Evolutionary conservation across 2,888 invertebrate genomes (phyloP), one percentile per base, ranked within the genome.

Genomic region (Diaperis boleti): DNA sequence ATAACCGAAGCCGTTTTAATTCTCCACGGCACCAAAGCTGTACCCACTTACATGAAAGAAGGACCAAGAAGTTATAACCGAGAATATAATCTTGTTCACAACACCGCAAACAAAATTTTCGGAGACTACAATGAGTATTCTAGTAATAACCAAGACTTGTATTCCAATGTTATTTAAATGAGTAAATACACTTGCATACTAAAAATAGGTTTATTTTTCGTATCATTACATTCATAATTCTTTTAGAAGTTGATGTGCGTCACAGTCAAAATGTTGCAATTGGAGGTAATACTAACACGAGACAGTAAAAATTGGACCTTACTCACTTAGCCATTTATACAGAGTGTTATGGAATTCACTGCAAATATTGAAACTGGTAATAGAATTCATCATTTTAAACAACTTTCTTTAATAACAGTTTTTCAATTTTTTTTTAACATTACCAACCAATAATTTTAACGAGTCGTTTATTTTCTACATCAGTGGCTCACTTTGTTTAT

Each of bases 21-120:
- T 29, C 77, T 94, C n/a, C 91, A 92, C 72, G 94, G 94, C 1
- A 92, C 92, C 0, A 82, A 79, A 61, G 81, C 85, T 50, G 83
- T 83, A 69, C 92, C 93, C 0, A 74, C 76, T 1, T 88, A 92
- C 72, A 87, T 90, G 83, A 81, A 75, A 68, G 77, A 83, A 47
- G 87, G 87, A 1, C 82, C 83, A 0, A 82, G 85, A 72, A 70
- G 81, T 64, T 88, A 88, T 75, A 83, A 85, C 63, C 76, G 83
- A 37, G 79, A 84, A 52, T 85, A 86, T 72, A 85, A 83, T 66
- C 77, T 78, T 54, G 74, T 80, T 15, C 76, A 79, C 37, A 80
- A 79, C 35, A 55, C 33, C 4, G 54, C 42, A 11, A 64, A 54
- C 14, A 42, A 42, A 14, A 22, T 55, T 8, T 56, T 56, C 22